Evolutionary conservation across 2,888 invertebrate genomes (phyloP), one percentile per base, ranked within the genome.

Genomic region (Nemapogon koenigi): DNA sequence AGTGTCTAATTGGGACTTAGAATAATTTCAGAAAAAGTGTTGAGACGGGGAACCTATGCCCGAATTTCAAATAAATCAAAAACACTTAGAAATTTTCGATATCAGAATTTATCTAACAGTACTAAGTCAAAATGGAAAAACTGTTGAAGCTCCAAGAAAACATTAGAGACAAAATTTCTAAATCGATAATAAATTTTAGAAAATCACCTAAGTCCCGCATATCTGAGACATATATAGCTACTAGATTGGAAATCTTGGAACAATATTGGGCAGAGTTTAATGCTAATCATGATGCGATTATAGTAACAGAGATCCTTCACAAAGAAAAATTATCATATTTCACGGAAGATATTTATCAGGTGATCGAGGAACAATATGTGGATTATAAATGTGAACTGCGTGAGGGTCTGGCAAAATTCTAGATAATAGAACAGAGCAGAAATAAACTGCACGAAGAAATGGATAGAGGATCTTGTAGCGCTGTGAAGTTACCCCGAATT

Each of bases 191-290:
- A 2, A 41, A 41, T 19, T 41, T 36, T 22, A 39, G 31, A 19
- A 41, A 41, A 29, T 37, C 39, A 7, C 41, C 41, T 4, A 41
- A 41, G 17, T 36, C 35, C 10, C 13, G 41, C 13, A 30, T 41
- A 7, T 38, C 38, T 3, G 16, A 30, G 10, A 3, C 38, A 30
- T 41, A 41, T 31, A 16, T 41, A 19, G 29, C 7, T 2, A 16
- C 39, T 2, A 28, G 31, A 3, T 30, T 30, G 16, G 30, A 30
- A 4, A 14, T n/a, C 11, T 15, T 30, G 4, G 30, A 30, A 15
- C 14, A 4, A 15, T 16, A 14, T 15, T 30, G 4, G 13, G 6
- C 13, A n/a, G 6, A 6, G 6, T 30, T 30, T 30, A 28, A 4
- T 4, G 4, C 4, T 4, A 28, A 28, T 15, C 13, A 14, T 15